A percentile compares a stretch with the other conserved stretches of the same genome.
Conservation (phyloP, 2,888 invertebrate species). For the Siphlonurus alternatus region DNA sequence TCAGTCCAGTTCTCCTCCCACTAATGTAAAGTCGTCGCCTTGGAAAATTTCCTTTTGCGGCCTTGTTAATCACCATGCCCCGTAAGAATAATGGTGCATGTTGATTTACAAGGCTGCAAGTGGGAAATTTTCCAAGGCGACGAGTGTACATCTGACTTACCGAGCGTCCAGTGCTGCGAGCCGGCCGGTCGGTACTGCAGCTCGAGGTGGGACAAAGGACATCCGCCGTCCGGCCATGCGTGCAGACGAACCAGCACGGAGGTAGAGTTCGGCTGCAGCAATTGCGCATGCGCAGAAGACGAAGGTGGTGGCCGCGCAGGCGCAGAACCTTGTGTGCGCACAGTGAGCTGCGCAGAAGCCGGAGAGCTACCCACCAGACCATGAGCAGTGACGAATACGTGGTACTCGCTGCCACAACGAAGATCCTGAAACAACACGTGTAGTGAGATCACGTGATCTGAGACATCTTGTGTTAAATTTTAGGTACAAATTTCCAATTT, state of each 20-base stretch:
- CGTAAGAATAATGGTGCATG: too few species aligned
- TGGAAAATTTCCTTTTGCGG: too few species aligned
- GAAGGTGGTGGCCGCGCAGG: constrained; percentile 39
- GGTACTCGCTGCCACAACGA: constrained; percentile 54
- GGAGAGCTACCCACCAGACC: constrained; percentile 55
- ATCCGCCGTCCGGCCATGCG: constrained; percentile 58
- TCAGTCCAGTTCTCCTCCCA: too few species aligned
- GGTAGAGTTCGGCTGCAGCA: constrained; percentile 53
- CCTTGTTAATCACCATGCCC: too few species aligned
- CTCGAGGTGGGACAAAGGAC: constrained; percentile 48
- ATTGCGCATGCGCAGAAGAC: constrained; percentile 33
- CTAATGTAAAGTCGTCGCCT: too few species aligned
- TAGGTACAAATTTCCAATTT: too few species aligned
- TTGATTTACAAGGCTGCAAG: too few species aligned
- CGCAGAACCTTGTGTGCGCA: constrained; percentile 51
- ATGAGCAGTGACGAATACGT: constrained; percentile 48
- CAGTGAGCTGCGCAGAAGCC: constrained; percentile 49
- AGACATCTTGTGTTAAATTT: too few species aligned
- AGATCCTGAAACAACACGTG: constrained; percentile 31
- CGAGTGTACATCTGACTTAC: too few species aligned
- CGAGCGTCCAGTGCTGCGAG: constrained; percentile 49
- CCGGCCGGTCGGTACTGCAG: constrained; percentile 46
- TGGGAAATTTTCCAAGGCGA: too few species aligned
- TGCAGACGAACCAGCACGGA: constrained; percentile 45
- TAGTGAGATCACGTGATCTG: too few species aligned